Evolutionary conservation across 2,113 vertebrate species (phyloP).

Genomic region (Oryzias javanicus): DNA sequence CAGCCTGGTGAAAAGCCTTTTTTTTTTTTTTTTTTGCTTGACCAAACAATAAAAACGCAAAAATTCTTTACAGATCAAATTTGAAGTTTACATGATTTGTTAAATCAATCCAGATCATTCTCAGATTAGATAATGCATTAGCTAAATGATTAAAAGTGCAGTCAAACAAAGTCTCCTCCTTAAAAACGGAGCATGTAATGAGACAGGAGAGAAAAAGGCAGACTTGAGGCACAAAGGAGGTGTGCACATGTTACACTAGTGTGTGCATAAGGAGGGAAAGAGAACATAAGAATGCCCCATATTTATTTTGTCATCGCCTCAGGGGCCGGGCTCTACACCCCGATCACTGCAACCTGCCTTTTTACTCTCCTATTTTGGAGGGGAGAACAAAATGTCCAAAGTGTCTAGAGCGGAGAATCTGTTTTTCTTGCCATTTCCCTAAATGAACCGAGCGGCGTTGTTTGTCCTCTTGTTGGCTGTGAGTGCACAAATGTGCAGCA

Average conservation of each 20-base stretch:
- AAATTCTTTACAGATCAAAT: too few relatives aligned
- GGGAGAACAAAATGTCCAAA: conserved; percentile 33
- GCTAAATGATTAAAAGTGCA: too few relatives aligned
- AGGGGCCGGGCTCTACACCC: conserved; percentile 61
- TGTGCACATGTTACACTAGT: conserved; percentile 5
- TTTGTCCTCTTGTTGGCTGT: conserved; percentile 59
- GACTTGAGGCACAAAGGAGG: conserved; percentile 8
- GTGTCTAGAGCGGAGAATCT: conserved; percentile 67
- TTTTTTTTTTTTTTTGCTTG: conserved; percentile 14
- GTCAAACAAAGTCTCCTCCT: conserved; percentile 45
- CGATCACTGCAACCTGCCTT: conserved; percentile 73
- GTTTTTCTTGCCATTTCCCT: conserved; percentile 51
- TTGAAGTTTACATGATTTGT: too few relatives aligned
- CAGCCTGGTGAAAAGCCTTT: conserved; percentile 37
- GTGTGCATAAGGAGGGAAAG: conserved; percentile 7
- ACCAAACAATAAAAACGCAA: conserved; percentile 28
- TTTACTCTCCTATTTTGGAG: conserved; percentile 44
- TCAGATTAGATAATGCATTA: neutral
- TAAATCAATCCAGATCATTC: conserved; percentile 4
- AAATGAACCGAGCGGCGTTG: conserved; percentile 35
- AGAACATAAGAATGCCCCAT: conserved; percentile 55
- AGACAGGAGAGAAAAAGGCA: conserved; percentile 36
- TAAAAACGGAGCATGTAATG: conserved; percentile 70
- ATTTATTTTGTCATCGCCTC: conserved; percentile 66
- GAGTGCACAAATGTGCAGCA: conserved; percentile 51